Base-by-base conservation (phyloP, 2,113 vertebrate genomes). In the Hirundichthys speculiger region DNA sequence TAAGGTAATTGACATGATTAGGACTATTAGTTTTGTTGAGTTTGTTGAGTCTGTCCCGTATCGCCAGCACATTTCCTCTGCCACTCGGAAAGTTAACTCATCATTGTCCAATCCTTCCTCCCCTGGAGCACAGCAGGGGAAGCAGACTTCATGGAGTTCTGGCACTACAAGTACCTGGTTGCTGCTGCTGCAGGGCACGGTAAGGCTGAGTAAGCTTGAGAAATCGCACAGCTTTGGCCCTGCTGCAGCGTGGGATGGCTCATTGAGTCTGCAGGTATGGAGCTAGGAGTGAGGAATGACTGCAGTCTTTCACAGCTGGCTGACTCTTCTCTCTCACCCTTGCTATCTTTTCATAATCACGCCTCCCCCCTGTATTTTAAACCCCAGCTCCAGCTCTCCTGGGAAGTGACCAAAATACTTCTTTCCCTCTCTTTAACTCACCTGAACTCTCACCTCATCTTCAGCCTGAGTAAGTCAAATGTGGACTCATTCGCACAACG, bases 211-310 rank as follows among this genome's bases (percentile, higher is more conserved):
- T 86, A 83, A 88, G 67, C 64, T 68, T 89, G 88, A 86, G 78
- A 68, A 80, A 89, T 89, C 52, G 55, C 77, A 57, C n/a, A 75
- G 70, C 83, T 77, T 72, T 75, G 70, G 80, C 83, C 80, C 85
- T 57, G 58, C 77, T 73, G 81, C 80, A 72, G 64, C 63, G 24
- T 38, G 61, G 69, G 64, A 89, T 10, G 86, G 68, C 86, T 88
- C 88, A 88, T 88, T 88, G 87, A 79, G 82, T 83, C 74, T 70
- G 73, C 80, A 88, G 90, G 86, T 89, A 88, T 61, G 75, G 57
- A 50, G 75, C 76, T 56, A 60, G 63, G 73, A 64, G 75, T 89
- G 87, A 90, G 52, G 62, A 78, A 91, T 89, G 86, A 86, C 83
- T 85, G 88, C 83, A 77, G 79, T 67, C 76, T 76, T 80, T 83